Percentiles rank a stretch among this genome's conserved stretches.
These are phyloP conservation scores for Hippasteria phrygiana DNA, from an alignment of 53 echinoderm and acorn worm species.

Conservation along the genomic window DNA sequence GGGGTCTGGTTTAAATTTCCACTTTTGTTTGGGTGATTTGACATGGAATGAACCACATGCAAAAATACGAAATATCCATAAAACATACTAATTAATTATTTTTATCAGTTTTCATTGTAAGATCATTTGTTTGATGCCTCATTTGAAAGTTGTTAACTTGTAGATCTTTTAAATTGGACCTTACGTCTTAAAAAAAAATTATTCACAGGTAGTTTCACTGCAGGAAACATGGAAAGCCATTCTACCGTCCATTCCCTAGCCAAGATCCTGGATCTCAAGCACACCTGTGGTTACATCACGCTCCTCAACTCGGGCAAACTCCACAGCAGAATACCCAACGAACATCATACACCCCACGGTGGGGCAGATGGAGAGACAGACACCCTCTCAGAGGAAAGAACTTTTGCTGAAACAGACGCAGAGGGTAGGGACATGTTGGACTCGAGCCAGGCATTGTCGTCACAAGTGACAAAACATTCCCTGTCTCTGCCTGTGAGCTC, in stretches of 20 bases:
- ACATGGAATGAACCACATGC: too few species aligned
- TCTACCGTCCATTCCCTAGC: slow-evolving; percentile 73
- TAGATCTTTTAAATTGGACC: background rate
- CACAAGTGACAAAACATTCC: slow-evolving; percentile 44
- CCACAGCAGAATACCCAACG: slow-evolving; percentile 22
- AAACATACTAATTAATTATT: too few species aligned
- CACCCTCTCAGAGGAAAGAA: background rate
- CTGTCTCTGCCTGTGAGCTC: slow-evolving; percentile 51
- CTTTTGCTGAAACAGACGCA: background rate
- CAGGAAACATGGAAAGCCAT: slow-evolving; percentile 83
- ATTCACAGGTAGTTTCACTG: slow-evolving; percentile 66
- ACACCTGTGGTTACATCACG: slow-evolving; percentile 94
- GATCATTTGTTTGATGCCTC: background rate
- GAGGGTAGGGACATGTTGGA: slow-evolving; percentile 17
- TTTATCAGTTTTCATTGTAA: too few species aligned
- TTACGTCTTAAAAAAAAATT: background rate
- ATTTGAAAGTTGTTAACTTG: background rate
- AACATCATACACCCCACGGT: background rate
- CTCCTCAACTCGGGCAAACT: slow-evolving; percentile 84
- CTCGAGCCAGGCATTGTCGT: background rate
- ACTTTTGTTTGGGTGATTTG: too few species aligned
- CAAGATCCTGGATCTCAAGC: slow-evolving; percentile 80
- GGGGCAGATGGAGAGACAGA: background rate
- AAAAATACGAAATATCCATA: too few species aligned
- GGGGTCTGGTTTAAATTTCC: too few species aligned